phyloP scores from a whole-genome alignment of 2,888 invertebrate genomes.

The Tanypteryx hageni region DNA sequence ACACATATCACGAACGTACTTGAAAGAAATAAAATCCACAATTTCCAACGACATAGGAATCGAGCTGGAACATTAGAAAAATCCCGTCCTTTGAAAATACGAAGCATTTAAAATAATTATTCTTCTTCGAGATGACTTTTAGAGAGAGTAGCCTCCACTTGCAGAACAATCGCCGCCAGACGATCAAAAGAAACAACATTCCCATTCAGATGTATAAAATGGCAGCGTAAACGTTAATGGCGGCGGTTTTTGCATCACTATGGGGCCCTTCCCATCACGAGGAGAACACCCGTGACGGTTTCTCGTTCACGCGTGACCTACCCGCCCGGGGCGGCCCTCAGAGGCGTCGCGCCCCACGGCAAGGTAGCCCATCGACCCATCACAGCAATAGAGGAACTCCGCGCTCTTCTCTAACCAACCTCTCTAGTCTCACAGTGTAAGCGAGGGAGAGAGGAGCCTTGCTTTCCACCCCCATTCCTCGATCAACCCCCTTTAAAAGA shows the following conservation, averaged over 20 bases:
- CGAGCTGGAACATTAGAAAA: too few relatives aligned
- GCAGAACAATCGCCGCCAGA: neutral
- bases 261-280: neutral
- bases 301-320: neutral
- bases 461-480: too few relatives aligned
- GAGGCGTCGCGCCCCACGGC: neutral
- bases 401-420: too few relatives aligned
- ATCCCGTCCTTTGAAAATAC: too few relatives aligned
- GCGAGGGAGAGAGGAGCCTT: too few relatives aligned
- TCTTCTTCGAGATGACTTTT: too few relatives aligned
- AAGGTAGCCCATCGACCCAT: slow-evolving; percentile 31
- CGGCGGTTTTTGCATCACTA: neutral
- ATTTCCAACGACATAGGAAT: too few relatives aligned
- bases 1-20: too few relatives aligned
- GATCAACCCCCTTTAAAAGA: neutral
- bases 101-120: too few relatives aligned
- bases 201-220: neutral
- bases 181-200: neutral
- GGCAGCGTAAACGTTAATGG: slow-evolving; percentile 14
- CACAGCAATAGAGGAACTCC: neutral
- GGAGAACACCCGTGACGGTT: slow-evolving; percentile 18
- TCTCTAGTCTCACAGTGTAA: too few relatives aligned
- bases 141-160: too few relatives aligned
- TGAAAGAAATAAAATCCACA: too few relatives aligned
- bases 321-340: neutral